Evolutionary conservation across 2,113 vertebrate species (phyloP).

Genomic region (Eptesicus fuscus): DNA sequence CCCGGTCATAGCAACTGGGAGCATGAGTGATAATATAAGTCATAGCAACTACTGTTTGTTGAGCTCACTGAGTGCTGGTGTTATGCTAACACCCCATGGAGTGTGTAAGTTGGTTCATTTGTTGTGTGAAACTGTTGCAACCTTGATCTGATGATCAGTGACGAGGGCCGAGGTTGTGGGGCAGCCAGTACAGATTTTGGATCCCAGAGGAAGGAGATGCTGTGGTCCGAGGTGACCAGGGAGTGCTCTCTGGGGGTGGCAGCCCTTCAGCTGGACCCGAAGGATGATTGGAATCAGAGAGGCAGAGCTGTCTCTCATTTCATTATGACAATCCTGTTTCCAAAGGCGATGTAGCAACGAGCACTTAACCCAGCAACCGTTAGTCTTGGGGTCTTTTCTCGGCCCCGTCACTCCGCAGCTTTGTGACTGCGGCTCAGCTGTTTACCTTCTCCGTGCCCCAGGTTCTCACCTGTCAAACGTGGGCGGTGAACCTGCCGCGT

Average conservation of each 20-base stretch:
- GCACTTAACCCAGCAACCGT: background rate
- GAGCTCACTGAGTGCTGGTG: background rate
- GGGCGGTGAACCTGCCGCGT: background rate
- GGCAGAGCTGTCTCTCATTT: background rate
- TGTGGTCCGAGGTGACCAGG: background rate
- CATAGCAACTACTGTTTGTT: background rate
- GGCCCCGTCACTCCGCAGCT: background rate
- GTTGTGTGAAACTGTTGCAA: background rate
- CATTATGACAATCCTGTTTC: background rate
- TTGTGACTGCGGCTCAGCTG: background rate
- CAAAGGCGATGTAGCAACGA: background rate
- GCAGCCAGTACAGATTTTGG: background rate
- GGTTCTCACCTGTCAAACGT: background rate
- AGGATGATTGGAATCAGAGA: background rate
- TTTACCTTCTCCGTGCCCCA: background rate
- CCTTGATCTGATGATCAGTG: background rate
- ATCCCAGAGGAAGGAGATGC: background rate
- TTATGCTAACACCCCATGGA: background rate
- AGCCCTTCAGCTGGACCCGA: background rate
- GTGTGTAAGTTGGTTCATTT: background rate
- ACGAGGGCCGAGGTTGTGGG: background rate
- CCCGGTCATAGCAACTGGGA: background rate
- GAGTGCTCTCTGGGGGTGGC: background rate
- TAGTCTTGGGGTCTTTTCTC: background rate
- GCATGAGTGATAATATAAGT: background rate